These are phyloP conservation scores for Petrocephalus schoutedeni DNA, from an alignment of 2,797 vertebrate genomes.

Conservation along the genomic window DNA sequence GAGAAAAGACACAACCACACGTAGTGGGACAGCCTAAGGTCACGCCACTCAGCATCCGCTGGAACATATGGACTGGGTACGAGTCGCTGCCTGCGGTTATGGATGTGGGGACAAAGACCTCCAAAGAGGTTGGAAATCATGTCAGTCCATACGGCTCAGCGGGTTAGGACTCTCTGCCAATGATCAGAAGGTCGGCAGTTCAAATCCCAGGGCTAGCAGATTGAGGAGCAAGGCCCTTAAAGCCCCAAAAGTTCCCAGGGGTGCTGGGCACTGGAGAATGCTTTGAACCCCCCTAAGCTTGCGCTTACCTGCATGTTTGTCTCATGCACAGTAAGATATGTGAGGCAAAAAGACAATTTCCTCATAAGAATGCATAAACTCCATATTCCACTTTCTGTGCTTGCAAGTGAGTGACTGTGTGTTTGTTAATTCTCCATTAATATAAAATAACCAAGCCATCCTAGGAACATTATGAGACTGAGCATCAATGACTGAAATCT, in stretches of 20 bases:
- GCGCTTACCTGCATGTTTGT: neutral
- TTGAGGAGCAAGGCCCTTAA: neutral
- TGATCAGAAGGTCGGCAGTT: neutral
- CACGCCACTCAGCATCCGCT: neutral
- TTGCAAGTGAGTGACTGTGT: constrained; percentile 39
- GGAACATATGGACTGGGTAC: neutral
- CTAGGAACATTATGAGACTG: neutral
- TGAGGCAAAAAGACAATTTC: neutral
- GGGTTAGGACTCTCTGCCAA: neutral
- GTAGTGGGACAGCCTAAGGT: too few relatives aligned
- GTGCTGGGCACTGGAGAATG: neutral
- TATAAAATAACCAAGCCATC: neutral
- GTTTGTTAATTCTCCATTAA: neutral
- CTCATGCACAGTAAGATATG: neutral
- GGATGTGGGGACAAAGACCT: too few relatives aligned
- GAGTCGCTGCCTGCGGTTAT: too few relatives aligned
- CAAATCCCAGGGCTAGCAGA: neutral
- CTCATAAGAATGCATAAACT: neutral
- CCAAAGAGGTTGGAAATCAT: too few relatives aligned
- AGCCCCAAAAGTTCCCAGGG: neutral
- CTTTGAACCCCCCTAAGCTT: neutral
- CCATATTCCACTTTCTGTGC: constrained; percentile 30
- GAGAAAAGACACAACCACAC: neutral
- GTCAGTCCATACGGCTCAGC: neutral
- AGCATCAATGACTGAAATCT: neutral